phyloP scores from a whole-genome alignment of 2,888 invertebrate genomes.

The Hermodice carunculata region DNA sequence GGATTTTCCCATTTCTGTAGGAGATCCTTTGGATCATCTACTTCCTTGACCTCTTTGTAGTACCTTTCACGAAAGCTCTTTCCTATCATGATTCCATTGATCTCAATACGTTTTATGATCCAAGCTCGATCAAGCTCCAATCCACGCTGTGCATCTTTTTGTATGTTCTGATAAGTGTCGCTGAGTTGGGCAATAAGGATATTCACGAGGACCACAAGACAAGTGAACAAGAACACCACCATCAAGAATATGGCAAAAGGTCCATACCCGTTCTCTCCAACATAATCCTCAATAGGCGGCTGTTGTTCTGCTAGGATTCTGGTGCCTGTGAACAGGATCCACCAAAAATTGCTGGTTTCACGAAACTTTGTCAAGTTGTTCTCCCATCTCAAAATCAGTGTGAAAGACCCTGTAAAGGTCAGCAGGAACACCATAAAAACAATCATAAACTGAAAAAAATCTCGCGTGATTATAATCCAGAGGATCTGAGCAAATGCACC shows the following conservation, averaged over 20 bases:
- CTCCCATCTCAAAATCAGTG: constrained; percentile 53
- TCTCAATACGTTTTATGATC: constrained; percentile 44
- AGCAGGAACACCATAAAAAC: constrained; percentile 55
- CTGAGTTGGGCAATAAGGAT: constrained; percentile 61
- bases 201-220: constrained; percentile 56
- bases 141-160: constrained; percentile 57
- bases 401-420: constrained; percentile 59
- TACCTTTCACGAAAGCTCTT: constrained; percentile 43
- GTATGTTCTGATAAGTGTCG: constrained; percentile 62
- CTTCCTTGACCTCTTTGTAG: constrained; percentile 51
- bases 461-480: constrained; percentile 51
- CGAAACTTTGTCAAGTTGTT: constrained; percentile 32
- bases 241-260: constrained; percentile 48
- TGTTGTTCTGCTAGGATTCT: too few relatives aligned
- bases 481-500: constrained; percentile 59
- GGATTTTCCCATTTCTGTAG: constrained; percentile 56
- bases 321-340: too few relatives aligned
- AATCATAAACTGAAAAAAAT: constrained; percentile 56
- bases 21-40: constrained; percentile 44
- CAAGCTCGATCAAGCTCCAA: constrained; percentile 59
- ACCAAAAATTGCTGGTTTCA: too few relatives aligned
- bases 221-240: constrained; percentile 55
- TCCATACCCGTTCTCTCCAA: too few relatives aligned
- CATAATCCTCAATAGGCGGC: too few relatives aligned
- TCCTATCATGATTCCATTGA: constrained; percentile 17